Base-by-base conservation (phyloP, 2,888 invertebrate genomes). In the Drosophila neotestacea region DNA sequence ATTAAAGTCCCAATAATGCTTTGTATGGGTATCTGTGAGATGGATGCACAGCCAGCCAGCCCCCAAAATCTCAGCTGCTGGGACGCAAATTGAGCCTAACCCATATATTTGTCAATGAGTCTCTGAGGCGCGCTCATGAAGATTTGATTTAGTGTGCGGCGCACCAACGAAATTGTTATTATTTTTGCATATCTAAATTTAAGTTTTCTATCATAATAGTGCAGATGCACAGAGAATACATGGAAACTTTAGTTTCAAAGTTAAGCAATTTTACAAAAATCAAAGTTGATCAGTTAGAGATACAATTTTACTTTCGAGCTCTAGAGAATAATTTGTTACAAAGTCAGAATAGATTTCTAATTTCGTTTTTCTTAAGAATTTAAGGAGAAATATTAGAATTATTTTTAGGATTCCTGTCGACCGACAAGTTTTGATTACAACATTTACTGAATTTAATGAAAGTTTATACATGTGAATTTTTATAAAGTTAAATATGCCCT, bases 71-170 rank as follows among this genome's bases (percentile, higher is more conserved):
- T 46, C 48, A 70, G 28, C 60, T 50, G 64, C 62, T 67, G 65
- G 70, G 65, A 65, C 66, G 78, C 85, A 89, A 90, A 85, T 85
- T 79, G 85, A 77, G 90, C 90, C 90, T 90, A 88, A 86, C 90
- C 90, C 90, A 90, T 91, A 87, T 91, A 90, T 90, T 90, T 91
- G 90, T 89, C 90, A 88, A 79, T 83, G 79, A 79, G 80, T 63
- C 64, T 60, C 46, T 50, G 73, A 67, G 68, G 81, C 79, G 87
- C 63, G 79, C 88, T 87, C 65, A 83, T 88, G 85, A 85, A 90
- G 89, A 90, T 87, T 90, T 91, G 89, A 91, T 91, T 91, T 90
- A 88, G 84, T 76, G 82, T 80, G 73, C 77, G 65, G 58, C 50
- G 42, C 66, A 52, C 50, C 76, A 73, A 56, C 54, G 46, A 69